Base-by-base conservation (phyloP, 2,888 invertebrate species). In the Hyposoter didymator region DNA sequence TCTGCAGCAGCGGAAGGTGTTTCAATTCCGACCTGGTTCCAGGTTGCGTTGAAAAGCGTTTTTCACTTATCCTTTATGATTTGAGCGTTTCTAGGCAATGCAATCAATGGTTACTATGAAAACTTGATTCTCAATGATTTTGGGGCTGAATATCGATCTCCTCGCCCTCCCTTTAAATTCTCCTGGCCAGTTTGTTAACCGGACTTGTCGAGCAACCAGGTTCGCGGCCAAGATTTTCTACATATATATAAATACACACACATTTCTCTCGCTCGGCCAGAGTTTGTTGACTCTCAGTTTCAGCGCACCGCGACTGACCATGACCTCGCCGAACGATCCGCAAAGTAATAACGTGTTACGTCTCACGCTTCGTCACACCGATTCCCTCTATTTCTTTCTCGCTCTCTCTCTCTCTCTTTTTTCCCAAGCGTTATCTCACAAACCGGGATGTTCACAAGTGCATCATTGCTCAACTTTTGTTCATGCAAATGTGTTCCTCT, bases 251-350 rank as follows among this genome's bases (percentile, higher is more conserved):
- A 19, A 39, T 62, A 39, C 39, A 39, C 39, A 59, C 43, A 69
- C 32, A 14, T 39, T 79, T 55, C 45, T 74, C 80, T 73, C 66
- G 47, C 73, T 49, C 73, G 49, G 39, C 64, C 88, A 90, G 93
- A 93, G 93, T 93, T 93, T 93, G 92, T 93, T 93, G 93, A 93
- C 93, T 93, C 93, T 93, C 93, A 88, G 92, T 93, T 93, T 93
- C 93, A 93, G 91, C 91, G 90, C 91, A 88, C 91, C 89, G 87
- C 91, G 90, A 89, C 93, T 93, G 93, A 93, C 93, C 93, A 93
- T 93, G 93, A 93, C 93, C 93, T 93, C 92, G 90, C 91, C 92
- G 90, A 93, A 93, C 92, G 90, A 92, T 91, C 89, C 91, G 90
- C 91, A 88, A 91, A 90, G 92, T 91, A 90, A 91, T 90, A 89